Evolutionary conservation across 2,113 vertebrate species (phyloP), one percentile per base, ranked within the genome.

Genomic region (Hepsetus odoe): DNA sequence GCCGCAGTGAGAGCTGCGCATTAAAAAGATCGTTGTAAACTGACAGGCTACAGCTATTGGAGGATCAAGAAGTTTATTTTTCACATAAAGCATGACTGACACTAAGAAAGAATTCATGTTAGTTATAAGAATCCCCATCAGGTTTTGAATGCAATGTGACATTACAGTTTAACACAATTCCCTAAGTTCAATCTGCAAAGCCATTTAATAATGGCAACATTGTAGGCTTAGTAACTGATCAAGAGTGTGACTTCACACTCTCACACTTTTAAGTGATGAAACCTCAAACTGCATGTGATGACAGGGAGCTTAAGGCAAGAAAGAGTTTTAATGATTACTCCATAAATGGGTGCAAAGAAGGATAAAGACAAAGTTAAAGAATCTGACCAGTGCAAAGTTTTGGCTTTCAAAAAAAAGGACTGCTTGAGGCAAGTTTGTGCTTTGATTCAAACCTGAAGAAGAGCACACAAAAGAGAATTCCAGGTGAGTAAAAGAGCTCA

Each of bases 261-360:
- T 56, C 51, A 68, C 74, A 40, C 32, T 42, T 66, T 74, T 16
- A 65, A 76, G 53, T 58, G 51, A 14, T 68, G 18, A 68, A 67
- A 76, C 49, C 58, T 49, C 38, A 46, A 42, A 26, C 0, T 62
- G 61, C 33, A 76, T 53, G 30, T 12, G 46, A 12, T 53, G 32
- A 53, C 5, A 26, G 5, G 24, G 18, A 58, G 51, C 64, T 67
- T 20, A 42, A 28, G 18, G 28, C 6, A 68, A 62, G n/a, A 16
- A 28, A 14, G 18, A 6, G 11, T 4, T n/a, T 32, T 74, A 4
- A 30, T 8, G 18, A 13, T 46, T 49, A 20, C 5, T 33, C 30
- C 30, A 10, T 33, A 10, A 4, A 9, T 20, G 0, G 58, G 30
- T 18, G 30, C 4, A 33, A 35, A 22, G 1, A 20, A 55, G 2